Conservation (phyloP, 2,888 invertebrate species). For the Frankliniella fusca region DNA sequence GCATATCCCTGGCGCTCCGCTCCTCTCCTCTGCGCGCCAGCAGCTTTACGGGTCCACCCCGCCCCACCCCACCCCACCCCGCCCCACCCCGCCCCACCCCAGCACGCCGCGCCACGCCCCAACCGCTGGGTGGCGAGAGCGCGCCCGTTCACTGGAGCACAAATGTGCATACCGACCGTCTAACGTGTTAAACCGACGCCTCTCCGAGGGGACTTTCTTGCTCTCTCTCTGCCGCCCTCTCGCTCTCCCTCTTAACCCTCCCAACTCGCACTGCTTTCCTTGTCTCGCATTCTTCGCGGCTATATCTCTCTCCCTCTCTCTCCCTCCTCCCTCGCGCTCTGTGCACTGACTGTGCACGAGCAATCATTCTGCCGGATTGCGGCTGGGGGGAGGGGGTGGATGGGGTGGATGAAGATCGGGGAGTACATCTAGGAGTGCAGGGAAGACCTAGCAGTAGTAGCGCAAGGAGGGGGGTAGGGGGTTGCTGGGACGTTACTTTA, state of each 20-base stretch:
- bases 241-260: neutral
- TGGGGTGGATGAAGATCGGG: neutral
- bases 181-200: neutral
- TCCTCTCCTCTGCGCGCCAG: neutral
- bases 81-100: neutral
- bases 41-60: neutral
- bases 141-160: neutral
- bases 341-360: no score
- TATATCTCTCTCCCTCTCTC: conserved; percentile 7
- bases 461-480: no score
- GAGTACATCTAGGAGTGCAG: no score
- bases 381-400: no score
- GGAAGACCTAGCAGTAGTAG: no score
- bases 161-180: neutral
- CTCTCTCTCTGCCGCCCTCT: neutral
- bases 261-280: neutral
- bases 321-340: neutral
- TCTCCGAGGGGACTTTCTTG: neutral
- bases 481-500: no score
- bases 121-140: neutral
- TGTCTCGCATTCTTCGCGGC: neutral
- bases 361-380: no score
- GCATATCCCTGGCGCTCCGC: neutral
- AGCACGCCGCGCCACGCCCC: neutral
- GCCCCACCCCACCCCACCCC: neutral